These are phyloP conservation scores for Drosophila ambigua DNA, from an alignment of 1,140 invertebrate species.

Conservation along the genomic window DNA sequence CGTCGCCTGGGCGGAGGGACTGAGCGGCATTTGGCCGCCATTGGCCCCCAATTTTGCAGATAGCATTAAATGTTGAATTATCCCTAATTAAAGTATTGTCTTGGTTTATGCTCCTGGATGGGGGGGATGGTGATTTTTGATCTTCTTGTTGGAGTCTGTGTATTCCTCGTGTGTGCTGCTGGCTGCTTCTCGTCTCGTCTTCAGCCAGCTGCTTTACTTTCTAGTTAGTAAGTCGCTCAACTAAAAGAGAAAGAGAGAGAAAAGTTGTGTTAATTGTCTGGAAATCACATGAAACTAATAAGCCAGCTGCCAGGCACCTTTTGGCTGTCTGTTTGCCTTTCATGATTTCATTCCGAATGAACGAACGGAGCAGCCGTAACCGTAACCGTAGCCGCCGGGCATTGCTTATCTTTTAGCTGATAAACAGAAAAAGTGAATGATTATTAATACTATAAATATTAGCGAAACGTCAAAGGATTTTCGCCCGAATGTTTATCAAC, in stretches of 20 bases:
- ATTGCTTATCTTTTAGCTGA: slow-evolving; percentile 60
- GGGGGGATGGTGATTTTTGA: neutral
- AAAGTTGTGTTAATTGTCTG: slow-evolving; percentile 61
- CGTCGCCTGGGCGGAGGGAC: slow-evolving; percentile 81
- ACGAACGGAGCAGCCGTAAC: slow-evolving; percentile 11
- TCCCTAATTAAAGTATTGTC: slow-evolving; percentile 25
- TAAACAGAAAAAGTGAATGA: slow-evolving; percentile 57
- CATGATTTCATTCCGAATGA: slow-evolving; percentile 53
- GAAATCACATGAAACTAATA: slow-evolving; percentile 70
- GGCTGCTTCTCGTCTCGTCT: slow-evolving; percentile 14
- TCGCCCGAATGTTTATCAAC: slow-evolving; percentile 60
- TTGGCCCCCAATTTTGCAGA: slow-evolving; percentile 75
- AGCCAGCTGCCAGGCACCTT: slow-evolving; percentile 52
- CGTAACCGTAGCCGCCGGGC: neutral
- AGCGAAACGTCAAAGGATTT: slow-evolving; percentile 74
- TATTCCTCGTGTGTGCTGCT: slow-evolving; percentile 11
- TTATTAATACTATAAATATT: slow-evolving; percentile 82
- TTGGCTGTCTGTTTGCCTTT: slow-evolving; percentile 50
- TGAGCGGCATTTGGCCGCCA: slow-evolving; percentile 73
- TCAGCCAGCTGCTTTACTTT: slow-evolving; percentile 17
- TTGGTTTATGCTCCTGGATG: slow-evolving; percentile 5
- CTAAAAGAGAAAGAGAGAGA: slow-evolving; percentile 45
- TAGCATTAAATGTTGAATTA: slow-evolving; percentile 69
- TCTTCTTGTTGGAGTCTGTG: slow-evolving; percentile 2
- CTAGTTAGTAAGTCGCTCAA: slow-evolving; percentile 44